Evolutionary conservation across 2,888 invertebrate genomes (phyloP).

Genomic region (Cryptocheilus praepositus): DNA sequence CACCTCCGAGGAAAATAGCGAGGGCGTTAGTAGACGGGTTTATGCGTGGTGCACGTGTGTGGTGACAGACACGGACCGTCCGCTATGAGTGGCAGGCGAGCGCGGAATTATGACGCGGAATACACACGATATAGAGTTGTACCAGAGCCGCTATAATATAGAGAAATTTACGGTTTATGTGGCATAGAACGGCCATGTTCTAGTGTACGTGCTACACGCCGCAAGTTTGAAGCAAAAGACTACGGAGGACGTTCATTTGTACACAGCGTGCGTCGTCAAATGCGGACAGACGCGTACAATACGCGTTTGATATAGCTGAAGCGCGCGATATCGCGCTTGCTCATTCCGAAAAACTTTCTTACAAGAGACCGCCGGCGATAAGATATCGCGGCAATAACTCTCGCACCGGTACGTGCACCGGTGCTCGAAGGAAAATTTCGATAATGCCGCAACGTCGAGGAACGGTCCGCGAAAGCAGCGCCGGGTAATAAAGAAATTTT

Average conservation of each 20-base stretch:
- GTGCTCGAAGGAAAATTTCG: constrained; percentile 30
- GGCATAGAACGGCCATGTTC: too few relatives aligned
- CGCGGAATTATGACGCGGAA: too few relatives aligned
- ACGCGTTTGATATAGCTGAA: neutral
- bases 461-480: constrained; percentile 4
- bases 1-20: constrained; percentile 33
- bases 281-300: too few relatives aligned
- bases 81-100: neutral
- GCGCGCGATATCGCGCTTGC: constrained; percentile 2
- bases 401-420: constrained; percentile 10
- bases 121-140: too few relatives aligned
- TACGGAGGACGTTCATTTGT: too few relatives aligned
- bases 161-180: too few relatives aligned
- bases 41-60: neutral
- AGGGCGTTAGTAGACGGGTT: constrained; percentile 13
- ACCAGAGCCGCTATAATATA: too few relatives aligned
- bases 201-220: too few relatives aligned
- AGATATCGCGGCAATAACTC: constrained; percentile 42
- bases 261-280: too few relatives aligned
- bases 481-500: constrained; percentile 7
- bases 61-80: too few relatives aligned
- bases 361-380: constrained; percentile 24
- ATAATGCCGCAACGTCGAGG: constrained; percentile 20
- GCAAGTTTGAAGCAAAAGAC: too few relatives aligned
- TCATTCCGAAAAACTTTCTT: constrained; percentile 3